Conservation (phyloP, 2,888 invertebrate species). For the Cryptocephalus moraei region DNA sequence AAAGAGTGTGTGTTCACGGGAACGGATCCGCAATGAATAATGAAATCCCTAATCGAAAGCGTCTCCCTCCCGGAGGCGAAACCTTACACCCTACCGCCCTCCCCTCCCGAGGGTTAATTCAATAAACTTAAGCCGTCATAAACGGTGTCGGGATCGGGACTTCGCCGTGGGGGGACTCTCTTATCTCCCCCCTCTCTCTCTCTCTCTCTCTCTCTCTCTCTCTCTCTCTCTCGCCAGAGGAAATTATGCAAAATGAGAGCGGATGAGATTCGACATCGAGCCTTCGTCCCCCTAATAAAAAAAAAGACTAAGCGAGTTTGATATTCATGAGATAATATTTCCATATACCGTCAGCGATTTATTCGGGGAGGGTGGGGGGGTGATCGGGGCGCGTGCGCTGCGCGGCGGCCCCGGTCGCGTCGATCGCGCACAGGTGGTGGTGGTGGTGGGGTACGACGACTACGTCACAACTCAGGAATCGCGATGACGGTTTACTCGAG, state of each 20-base stretch:
- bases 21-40: too few relatives aligned
- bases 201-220: too few relatives aligned
- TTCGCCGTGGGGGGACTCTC: conserved; percentile 2
- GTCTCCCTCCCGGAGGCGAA: too few relatives aligned
- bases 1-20: too few relatives aligned
- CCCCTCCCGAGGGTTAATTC: conserved; percentile 19
- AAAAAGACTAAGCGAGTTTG: conserved; percentile 5
- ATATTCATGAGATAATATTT: conserved; percentile 7
- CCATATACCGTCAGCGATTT: conserved; percentile 1
- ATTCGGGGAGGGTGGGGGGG: not conserved
- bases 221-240: conserved; percentile 1
- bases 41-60: too few relatives aligned
- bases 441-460: too few relatives aligned
- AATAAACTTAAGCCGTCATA: conserved; percentile 18
- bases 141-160: conserved; percentile 9
- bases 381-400: too few relatives aligned
- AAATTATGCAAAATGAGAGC: conserved; percentile 16
- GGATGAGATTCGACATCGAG: conserved; percentile 7
- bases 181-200: too few relatives aligned
- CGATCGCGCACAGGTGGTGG: too few relatives aligned
- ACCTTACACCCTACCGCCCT: not conserved
- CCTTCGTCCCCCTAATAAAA: conserved; percentile 2
- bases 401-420: too few relatives aligned
- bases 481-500: too few relatives aligned
- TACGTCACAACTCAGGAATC: too few relatives aligned